Percentiles rank a stretch among this genome's conserved stretches.
phyloP scores from a whole-genome alignment of 2,888 invertebrate genomes.

The Leptura quadrifasciata region DNA sequence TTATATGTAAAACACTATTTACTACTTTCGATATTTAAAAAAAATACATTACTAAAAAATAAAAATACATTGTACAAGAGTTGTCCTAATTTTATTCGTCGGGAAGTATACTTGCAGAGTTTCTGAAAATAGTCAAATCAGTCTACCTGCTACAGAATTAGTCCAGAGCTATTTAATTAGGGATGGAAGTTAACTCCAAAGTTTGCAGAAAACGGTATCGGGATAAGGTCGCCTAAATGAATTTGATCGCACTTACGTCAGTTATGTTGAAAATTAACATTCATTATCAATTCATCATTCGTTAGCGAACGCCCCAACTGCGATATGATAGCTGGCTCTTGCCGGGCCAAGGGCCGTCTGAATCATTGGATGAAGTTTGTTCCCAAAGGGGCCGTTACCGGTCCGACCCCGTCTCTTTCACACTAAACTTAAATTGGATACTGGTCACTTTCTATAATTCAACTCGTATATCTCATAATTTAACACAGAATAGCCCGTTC shows the following conservation, averaged over 20 bases:
- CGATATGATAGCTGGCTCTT: constrained; percentile 70
- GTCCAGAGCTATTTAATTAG: constrained; percentile 46
- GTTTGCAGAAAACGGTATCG: constrained; percentile 33
- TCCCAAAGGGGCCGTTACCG: constrained; percentile 72
- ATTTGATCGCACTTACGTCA: constrained; percentile 68
- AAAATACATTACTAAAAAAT: no score
- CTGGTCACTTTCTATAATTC: constrained; percentile 75
- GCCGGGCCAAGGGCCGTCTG: constrained; percentile 61
- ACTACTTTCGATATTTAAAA: no score
- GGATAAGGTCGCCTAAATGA: constrained; percentile 60
- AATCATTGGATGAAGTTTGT: constrained; percentile 73
- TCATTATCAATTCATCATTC: constrained; percentile 69
- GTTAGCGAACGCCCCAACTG: constrained; percentile 54
- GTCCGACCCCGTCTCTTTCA: constrained; percentile 72
- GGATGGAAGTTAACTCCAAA: constrained; percentile 39
- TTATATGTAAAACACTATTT: no score
- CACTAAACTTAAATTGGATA: constrained; percentile 74
- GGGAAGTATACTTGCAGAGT: not conserved
- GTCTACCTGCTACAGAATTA: not conserved
- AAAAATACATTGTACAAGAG: no score
- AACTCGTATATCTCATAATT: constrained; percentile 73
- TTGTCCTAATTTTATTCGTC: no score
- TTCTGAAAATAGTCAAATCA: not conserved
- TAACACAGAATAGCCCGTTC: constrained; percentile 59
- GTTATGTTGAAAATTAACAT: constrained; percentile 69